Evolutionary conservation across 2,113 vertebrate genomes (phyloP), one percentile per base, ranked within the genome.

Genomic region (Petromus typicus): DNA sequence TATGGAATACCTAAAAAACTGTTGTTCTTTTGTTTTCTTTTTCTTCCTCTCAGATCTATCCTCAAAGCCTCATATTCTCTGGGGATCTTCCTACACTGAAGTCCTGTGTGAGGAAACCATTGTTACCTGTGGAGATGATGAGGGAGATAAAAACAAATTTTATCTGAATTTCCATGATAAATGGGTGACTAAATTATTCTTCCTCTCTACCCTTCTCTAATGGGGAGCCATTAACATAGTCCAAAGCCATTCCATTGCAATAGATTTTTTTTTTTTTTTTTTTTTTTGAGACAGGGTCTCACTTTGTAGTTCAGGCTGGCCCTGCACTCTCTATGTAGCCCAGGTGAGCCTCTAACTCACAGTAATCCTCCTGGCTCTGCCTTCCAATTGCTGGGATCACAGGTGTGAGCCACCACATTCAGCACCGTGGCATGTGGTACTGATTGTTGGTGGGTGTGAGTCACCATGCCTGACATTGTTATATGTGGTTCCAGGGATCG

Each of bases 71-170:
- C n/a, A 86, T 59, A 69, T 93, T 96, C 94, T 90, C 83, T 85
- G 80, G 37, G 75, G 67, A 73, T 95, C 25, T 25, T 94, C 57
- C 37, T 93, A 45, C 63, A 93, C 95, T 94, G 91, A 95, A 75
- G 91, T 93, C 86, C 92, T 64, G 67, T 69, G 76, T 73, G 89
- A 57, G 48, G 34, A 78, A 92, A 81, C 73, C 82, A 81, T 90
- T 92, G 34, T 57, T 1, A 83, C n/a, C 91, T 27, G 54, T 90
- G 14, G 59, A 96, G 17, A 89, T 84, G 67, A 83, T 87, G 37
- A 91, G 17, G 40, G 87, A 80, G 57, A 93, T 80, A 90, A 78
- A 92, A 92, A 81, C 12, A 66, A 59, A 51, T 91, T 95, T 94
- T n/a, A 71, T 86, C 34, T 84, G 81, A 83, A 94, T 87, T 63